Evolutionary conservation across 1,140 invertebrate genomes (phyloP), one percentile per base, ranked within the genome.

Genomic region (Pseudomyrmex pallidus): DNA sequence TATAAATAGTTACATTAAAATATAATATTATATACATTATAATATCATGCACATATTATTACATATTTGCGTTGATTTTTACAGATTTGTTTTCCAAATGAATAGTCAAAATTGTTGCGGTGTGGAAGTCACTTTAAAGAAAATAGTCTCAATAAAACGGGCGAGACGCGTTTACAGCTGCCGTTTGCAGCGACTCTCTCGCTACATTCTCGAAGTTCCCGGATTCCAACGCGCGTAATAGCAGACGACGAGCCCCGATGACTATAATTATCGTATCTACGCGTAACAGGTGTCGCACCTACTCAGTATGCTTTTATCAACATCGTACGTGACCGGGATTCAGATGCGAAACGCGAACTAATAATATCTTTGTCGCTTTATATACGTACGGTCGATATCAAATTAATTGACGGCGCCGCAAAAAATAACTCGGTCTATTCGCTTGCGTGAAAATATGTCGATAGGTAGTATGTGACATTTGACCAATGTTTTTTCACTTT

Each of bases 201-300:
- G 54, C 56, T 72, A 61, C 66, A 80, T 72, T 59, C 66, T 61
- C 54, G 15, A 59, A 78, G 44, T 78, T 46, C 76, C 66, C 76
- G 54, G 66, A 80, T 80, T 80, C 76, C 76, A 59, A 48, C 54
- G 52, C 56, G 44, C 76, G 64, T 48, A 78, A 70, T 80, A 72
- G 22, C 46, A 70, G 66, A 70, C 66, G 76, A 72, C 64, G 70
- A 54, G 44, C 54, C 35, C 35, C 64, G 76, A 80, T 72, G 76
- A 80, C 76, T 80, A 70, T 80, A 80, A 80, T 80, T 80, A 80
- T 80, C 76, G 44, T 80, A 80, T 70, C 76, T 80, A 72, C 76
- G 66, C 20, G 64, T 80, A 80, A 80, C 66, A 72, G 66, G 66
- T 80, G 66, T 80, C 76, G 66, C 76, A 80, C 64, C 17, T 77